Evolutionary conservation across 1,140 invertebrate genomes (phyloP), one percentile per base, ranked within the genome.

Genomic region (Cotesia chilonis): DNA sequence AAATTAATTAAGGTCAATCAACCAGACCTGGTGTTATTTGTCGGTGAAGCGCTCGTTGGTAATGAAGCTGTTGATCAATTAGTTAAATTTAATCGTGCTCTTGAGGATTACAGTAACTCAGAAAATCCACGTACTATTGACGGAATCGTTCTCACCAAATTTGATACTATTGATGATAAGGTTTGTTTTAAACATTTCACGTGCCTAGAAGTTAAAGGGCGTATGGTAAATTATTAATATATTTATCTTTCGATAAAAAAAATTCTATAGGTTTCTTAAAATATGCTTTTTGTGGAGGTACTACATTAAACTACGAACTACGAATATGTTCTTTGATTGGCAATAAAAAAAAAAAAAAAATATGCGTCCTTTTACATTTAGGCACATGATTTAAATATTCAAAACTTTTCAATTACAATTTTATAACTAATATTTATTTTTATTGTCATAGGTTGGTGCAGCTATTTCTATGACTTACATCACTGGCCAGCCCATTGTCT

Each of bases 401-500:
- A 17, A 17, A 0, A 17, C 17, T 17, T 17, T 17, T 17, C 17
- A 17, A 17, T 17, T 17, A 52, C 2, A 52, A n/a, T 59, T 2
- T n/a, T 52, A 71, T 47, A 35, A 9, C 38, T 37, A 12, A 41
- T 67, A 47, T 64, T 72, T 67, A 36, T 72, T 14, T 60, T 72
- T 77, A 47, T 20, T 66, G 87, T 88, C 37, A 55, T 77, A 95
- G 94, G 97, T 99, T 63, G 98, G 98, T 28, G 98, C 98, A 66
- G 98, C 98, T 57, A 98, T 99, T 78, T 99, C 98, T 6, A 99
- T 99, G 98, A 99, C 98, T 0, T 99, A 99, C 83, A 99, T 99
- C 70, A 99, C 98, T 41, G 98, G 98, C 5, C 98, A 99, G 85
- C 98, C 98, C 0, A 99, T 99, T 75, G 96, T 99, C 35, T 99